Conservation (phyloP, 2,888 invertebrate genomes). For the Strigamia transsilvanica region DNA sequence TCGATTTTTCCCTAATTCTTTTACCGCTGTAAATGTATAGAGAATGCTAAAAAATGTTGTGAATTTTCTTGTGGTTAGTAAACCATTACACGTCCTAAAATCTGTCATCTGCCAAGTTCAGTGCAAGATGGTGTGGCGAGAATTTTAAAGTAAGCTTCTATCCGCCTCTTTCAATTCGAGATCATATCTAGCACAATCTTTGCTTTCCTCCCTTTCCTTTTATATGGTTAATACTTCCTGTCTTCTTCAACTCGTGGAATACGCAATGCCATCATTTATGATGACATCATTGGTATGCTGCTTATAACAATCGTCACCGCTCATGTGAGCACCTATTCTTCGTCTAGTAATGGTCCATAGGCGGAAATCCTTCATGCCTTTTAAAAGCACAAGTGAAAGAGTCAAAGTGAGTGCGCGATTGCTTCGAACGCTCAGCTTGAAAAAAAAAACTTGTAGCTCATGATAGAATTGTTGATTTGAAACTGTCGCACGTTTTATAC, state of each 20-base stretch:
- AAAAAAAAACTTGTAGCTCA: constrained; percentile 41
- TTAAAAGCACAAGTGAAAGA: constrained; percentile 48
- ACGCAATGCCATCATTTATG: constrained; percentile 48
- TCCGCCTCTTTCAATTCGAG: constrained; percentile 47
- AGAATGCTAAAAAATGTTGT: not conserved
- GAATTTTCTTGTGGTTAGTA: constrained; percentile 29
- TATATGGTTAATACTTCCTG: constrained; percentile 49
- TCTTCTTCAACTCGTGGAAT: constrained; percentile 31
- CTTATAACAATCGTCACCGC: constrained; percentile 44
- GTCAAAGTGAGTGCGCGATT: constrained; percentile 48
- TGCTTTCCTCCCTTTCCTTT: constrained; percentile 41
- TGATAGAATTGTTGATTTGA: constrained; percentile 46
- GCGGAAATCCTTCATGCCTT: constrained; percentile 46
- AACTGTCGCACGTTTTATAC: constrained; percentile 49
- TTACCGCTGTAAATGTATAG: not conserved
- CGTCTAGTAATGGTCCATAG: constrained; percentile 45
- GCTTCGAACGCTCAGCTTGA: constrained; percentile 29
- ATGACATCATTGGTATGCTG: constrained; percentile 49
- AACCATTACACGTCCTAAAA: constrained; percentile 41
- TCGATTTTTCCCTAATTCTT: not conserved
- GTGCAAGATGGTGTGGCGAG: constrained; percentile 44
- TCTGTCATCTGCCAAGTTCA: constrained; percentile 47
- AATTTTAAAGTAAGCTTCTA: constrained; percentile 41
- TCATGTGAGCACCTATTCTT: constrained; percentile 49
- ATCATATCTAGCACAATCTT: constrained; percentile 43